Conservation (phyloP, 2,113 vertebrate species). For the Elachura formosa region DNA sequence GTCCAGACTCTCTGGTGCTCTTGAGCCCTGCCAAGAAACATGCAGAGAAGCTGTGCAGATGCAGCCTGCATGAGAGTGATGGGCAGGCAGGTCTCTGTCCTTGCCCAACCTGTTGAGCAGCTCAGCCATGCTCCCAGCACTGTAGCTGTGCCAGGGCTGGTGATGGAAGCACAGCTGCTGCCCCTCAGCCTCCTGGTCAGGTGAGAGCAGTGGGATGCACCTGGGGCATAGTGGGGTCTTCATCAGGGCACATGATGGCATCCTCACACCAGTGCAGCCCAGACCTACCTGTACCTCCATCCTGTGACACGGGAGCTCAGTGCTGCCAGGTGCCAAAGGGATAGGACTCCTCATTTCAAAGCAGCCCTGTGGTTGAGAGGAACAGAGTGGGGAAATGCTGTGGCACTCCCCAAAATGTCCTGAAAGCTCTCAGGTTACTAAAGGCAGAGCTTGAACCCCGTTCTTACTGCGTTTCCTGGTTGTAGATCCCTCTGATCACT, state of each 20-base stretch:
- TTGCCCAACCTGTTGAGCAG: accelerated
- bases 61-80: background rate
- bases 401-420: background rate
- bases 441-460: background rate
- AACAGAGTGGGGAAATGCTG: background rate
- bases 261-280: background rate
- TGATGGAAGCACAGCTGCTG: background rate
- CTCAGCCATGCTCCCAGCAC: accelerated
- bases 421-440: background rate
- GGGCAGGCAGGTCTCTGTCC: background rate
- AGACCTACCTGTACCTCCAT: background rate
- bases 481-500: background rate
- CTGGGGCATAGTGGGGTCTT: background rate
- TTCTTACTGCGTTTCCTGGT: background rate
- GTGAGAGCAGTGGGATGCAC: background rate
- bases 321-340: background rate
- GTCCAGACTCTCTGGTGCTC: background rate
- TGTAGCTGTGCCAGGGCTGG: background rate
- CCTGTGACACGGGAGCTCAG: background rate
- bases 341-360: background rate
- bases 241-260: accelerated
- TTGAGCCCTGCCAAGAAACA: background rate
- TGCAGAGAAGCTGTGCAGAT: background rate
- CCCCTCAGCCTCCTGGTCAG: accelerated
- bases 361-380: background rate